These are phyloP conservation scores for Clamator glandarius DNA, from an alignment of 2,797 vertebrate genomes.

Conservation along the genomic window DNA sequence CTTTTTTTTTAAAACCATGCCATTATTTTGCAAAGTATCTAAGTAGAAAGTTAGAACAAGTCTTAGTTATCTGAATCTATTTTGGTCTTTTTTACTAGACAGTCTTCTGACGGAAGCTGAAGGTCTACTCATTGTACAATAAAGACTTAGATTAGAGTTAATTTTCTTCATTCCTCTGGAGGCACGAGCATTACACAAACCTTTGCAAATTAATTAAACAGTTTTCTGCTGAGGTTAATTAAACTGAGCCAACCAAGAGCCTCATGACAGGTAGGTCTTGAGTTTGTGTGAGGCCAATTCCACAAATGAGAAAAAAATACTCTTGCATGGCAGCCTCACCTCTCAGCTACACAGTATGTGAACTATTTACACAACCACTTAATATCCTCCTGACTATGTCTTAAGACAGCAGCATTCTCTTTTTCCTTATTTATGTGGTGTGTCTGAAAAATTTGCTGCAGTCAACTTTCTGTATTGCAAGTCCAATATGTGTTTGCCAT, in stretches of 20 bases:
- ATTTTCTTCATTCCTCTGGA: background rate
- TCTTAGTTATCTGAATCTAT: background rate
- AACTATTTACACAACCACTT: background rate
- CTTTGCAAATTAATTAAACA: background rate
- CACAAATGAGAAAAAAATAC: background rate
- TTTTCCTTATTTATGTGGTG: background rate
- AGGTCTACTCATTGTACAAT: background rate
- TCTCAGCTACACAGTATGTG: background rate
- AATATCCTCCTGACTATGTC: fast-evolving
- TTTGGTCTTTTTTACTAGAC: background rate
- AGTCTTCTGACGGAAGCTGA: background rate
- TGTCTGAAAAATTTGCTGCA: background rate
- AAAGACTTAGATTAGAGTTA: background rate
- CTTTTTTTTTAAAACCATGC: background rate
- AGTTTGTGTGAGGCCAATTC: background rate
- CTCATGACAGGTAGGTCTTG: background rate
- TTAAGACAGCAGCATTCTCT: background rate
- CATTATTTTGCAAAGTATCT: background rate
- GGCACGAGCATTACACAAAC: background rate
- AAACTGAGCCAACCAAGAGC: background rate
- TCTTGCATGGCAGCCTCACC: background rate
- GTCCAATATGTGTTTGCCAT: background rate
- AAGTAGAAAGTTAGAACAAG: background rate
- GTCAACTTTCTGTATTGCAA: background rate
- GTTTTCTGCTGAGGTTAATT: background rate